Conservation (phyloP, 2,113 vertebrate genomes). For the Nothobranchius kuhntae region DNA sequence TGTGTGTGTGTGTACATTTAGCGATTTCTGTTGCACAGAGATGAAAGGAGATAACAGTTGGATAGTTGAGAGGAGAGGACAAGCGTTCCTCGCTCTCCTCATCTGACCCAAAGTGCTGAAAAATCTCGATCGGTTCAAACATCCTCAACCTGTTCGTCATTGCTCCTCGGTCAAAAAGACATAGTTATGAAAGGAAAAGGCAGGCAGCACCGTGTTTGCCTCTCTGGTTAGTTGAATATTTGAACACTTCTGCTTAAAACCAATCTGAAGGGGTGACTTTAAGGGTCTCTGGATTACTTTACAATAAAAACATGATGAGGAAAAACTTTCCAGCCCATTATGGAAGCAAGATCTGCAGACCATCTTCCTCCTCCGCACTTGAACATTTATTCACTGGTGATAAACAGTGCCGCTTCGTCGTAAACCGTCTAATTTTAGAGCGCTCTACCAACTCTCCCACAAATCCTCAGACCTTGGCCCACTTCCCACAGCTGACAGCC, state of each 20-base stretch:
- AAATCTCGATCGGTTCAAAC: constrained; percentile 8
- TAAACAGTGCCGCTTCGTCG: constrained; percentile 46
- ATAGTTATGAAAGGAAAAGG: too few species aligned
- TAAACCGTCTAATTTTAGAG: constrained; percentile 71
- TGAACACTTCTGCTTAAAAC: not conserved
- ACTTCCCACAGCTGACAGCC: constrained; percentile 58
- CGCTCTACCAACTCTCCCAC: constrained; percentile 60
- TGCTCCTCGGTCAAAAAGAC: too few species aligned
- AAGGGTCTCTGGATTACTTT: not conserved
- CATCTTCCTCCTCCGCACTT: not conserved
- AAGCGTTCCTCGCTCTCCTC: not conserved
- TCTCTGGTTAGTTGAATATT: too few species aligned
- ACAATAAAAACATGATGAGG: constrained; percentile 11
- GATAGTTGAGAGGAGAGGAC: constrained; percentile 28
- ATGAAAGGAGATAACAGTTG: constrained; percentile 40
- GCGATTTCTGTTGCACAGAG: constrained; percentile 31
- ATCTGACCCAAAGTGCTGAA: constrained; percentile 8
- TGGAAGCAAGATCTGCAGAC: constrained; percentile 17
- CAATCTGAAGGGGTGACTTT: not conserved
- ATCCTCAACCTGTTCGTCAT: not conserved
- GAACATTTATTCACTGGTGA: constrained; percentile 41
- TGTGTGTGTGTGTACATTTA: constrained; percentile 18
- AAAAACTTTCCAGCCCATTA: constrained; percentile 1
- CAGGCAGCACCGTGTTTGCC: too few species aligned
- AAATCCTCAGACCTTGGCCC: constrained; percentile 73